Conservation (phyloP, 2,888 invertebrate species). For the Myopa testacea region DNA sequence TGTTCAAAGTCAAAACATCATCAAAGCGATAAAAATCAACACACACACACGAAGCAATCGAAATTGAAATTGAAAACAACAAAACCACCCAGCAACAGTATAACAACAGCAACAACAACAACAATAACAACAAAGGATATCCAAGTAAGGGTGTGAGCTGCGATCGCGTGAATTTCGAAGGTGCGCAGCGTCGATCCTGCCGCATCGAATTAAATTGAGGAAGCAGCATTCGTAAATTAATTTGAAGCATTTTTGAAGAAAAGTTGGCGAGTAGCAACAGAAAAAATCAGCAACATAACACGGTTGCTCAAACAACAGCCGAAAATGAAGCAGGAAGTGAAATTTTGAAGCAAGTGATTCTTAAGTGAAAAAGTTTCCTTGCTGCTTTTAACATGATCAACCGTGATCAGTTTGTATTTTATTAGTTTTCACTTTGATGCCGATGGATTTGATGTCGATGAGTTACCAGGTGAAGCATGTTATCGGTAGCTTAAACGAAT, state of each 20-base stretch:
- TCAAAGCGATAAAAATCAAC: slow-evolving; percentile 49
- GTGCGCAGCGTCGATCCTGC: slow-evolving; percentile 26
- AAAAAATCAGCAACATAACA: neutral
- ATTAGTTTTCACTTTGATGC: neutral
- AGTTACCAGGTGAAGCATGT: neutral
- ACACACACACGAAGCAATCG: slow-evolving; percentile 18
- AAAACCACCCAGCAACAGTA: neutral
- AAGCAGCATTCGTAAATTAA: slow-evolving; percentile 1
- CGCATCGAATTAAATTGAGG: slow-evolving; percentile 22
- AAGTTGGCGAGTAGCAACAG: neutral
- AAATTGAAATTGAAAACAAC: too few species aligned
- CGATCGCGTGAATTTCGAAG: slow-evolving; percentile 3
- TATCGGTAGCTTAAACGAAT: neutral
- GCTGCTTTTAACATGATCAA: too few species aligned
- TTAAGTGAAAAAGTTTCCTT: too few species aligned
- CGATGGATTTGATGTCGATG: neutral
- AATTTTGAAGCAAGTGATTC: neutral
- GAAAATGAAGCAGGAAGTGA: neutral
- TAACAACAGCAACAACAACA: slow-evolving; percentile 9
- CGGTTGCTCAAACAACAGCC: neutral
- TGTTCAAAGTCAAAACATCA: slow-evolving; percentile 65
- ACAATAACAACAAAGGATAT: slow-evolving; percentile 31
- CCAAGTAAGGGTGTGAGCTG: slow-evolving; percentile 40
- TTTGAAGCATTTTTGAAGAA: neutral
- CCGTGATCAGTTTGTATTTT: too few species aligned